Evolutionary conservation across 2,888 invertebrate genomes (phyloP), one percentile per base, ranked within the genome.

Genomic region (Disparrhopalites patrizii): DNA sequence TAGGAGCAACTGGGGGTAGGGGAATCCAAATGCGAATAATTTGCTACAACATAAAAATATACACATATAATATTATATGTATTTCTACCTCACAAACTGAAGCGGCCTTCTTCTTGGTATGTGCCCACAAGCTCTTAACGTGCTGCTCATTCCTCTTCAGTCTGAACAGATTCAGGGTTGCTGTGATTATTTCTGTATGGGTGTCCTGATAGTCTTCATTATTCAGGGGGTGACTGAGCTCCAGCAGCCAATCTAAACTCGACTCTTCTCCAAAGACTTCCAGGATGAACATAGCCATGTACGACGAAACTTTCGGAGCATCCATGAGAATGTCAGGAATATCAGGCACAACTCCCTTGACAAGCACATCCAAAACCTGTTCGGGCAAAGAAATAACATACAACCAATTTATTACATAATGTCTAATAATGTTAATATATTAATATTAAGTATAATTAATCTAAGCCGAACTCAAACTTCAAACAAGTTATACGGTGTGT

Each of bases 321-420:
- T 73, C 72, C 47, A 75, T 72, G 52, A 65, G 25, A 25, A 75
- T 70, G 47, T 73, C 73, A 31, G 71, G 72, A 63, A 75, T 67
- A 52, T 75, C 75, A 23, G 66, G 57, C 31, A 75, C 66, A 36
- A 73, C 70, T 52, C 73, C 73, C 62, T 71, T 62, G 60, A 62
- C 60, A 38, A 75, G 57, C 56, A 66, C 38, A 27, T 65, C 66
- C 40, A 73, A 56, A 52, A 72, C 70, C 74, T 74, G 40, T 1
- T 15, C 61, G 61, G 15, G n/a, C n/a, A n/a, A n/a, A n/a, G n/a
- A n/a, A n/a, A 18, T 36, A n/a, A n/a, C n/a, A n/a, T n/a, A n/a
- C n/a, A n/a, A n/a, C n/a, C n/a, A n/a, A n/a, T n/a, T n/a, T n/a
- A n/a, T n/a, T n/a, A n/a, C n/a, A n/a, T n/a, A n/a, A n/a, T n/a